phyloP scores from a whole-genome alignment of 2,888 invertebrate species.

The Lingula anatina region DNA sequence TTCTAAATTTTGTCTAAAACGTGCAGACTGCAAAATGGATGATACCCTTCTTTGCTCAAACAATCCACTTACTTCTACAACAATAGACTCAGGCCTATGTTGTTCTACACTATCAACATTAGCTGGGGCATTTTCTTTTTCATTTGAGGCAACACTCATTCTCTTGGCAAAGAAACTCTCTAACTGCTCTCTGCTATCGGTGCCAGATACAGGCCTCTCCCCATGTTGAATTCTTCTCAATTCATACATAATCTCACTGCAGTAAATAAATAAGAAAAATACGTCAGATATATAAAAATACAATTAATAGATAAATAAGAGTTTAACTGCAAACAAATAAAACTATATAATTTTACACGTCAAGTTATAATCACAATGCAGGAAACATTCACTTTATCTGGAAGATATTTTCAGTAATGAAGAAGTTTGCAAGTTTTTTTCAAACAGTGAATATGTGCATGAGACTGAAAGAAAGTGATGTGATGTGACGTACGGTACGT shows the following conservation, averaged over 20 bases:
- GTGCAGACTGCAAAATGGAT: conserved; percentile 30
- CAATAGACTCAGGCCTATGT: conserved; percentile 39
- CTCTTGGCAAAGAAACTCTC: conserved; percentile 34
- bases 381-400: too few species aligned
- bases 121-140: conserved; percentile 27
- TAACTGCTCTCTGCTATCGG: conserved; percentile 26
- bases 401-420: too few species aligned
- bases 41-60: conserved; percentile 47
- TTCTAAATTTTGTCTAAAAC: conserved; percentile 40
- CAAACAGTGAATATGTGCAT: too few species aligned
- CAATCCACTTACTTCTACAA: conserved; percentile 45
- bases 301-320: too few species aligned
- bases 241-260: conserved; percentile 45
- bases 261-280: too few species aligned
- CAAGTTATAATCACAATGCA: too few species aligned
- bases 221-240: conserved; percentile 35
- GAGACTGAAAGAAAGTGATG: too few species aligned
- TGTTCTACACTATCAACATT: conserved; percentile 34
- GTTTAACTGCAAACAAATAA: too few species aligned
- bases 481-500: too few species aligned
- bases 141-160: conserved; percentile 12
- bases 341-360: too few species aligned
- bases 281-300: too few species aligned
- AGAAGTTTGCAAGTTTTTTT: too few species aligned
- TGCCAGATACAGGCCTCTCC: conserved; percentile 44